Percentiles rank a stretch among this genome's conserved stretches.
Evolutionary conservation across 2,113 vertebrate species (phyloP).

Genomic region (Melanocharis versteri): DNA sequence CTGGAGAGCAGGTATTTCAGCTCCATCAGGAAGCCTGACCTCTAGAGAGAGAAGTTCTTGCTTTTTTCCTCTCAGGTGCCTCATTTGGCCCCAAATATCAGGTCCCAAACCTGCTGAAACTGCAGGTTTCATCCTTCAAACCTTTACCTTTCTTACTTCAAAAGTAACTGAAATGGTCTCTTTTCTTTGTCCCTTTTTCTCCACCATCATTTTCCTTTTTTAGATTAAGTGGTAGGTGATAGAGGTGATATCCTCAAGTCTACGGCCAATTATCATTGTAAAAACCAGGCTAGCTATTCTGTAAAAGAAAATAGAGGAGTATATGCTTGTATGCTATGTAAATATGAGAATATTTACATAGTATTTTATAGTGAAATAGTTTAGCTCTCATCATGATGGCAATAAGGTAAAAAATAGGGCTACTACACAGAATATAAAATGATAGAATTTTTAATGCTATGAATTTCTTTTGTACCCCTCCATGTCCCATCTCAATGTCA

Average conservation of each 20-base stretch:
- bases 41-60: neutral
- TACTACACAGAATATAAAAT: neutral
- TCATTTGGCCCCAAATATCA: neutral
- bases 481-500: neutral
- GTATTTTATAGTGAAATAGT: neutral
- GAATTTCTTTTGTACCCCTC: neutral
- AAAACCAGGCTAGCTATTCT: neutral
- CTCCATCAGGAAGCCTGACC: neutral
- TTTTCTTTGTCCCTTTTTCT: neutral
- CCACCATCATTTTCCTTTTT: neutral
- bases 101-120: neutral
- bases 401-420: neutral
- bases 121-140: neutral
- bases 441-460: neutral
- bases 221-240: neutral
- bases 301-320: neutral
- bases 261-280: fast-evolving
- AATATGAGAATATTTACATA: neutral
- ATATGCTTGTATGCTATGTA: neutral
- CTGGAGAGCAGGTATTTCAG: neutral
- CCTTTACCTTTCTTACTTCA: neutral
- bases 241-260: neutral
- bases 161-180: neutral
- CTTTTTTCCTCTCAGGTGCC: neutral
- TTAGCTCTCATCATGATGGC: neutral